Evolutionary conservation across 1,140 invertebrate genomes (phyloP), one percentile per base, ranked within the genome.

Genomic region (Pararge aegeria): DNA sequence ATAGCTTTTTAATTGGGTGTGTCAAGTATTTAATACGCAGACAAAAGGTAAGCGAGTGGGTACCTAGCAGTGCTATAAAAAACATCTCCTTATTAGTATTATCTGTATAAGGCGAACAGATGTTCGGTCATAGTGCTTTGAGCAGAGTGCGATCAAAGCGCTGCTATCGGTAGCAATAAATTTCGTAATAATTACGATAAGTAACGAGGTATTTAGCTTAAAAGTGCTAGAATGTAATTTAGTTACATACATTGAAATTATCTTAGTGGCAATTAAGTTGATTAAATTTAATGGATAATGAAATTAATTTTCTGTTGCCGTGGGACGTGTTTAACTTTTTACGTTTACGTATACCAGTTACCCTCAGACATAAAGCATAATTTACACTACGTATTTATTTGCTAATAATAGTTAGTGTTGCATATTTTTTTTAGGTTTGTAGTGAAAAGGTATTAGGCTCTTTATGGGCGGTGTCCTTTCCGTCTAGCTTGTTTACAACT

Each of bases 131-230:
- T 55, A 24, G 56, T 30, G 51, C 63, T 72, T 73, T 77, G 64
- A 74, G 70, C 70, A 60, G 62, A 48, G 40, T 24, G 18, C 62
- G 58, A 72, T 79, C 78, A 81, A 81, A 81, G 72, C 61, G 64
- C 57, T 55, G 21, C 70, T 81, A 81, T 81, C 78, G 63, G 60
- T 46, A 37, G 40, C 30, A 64, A 75, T 79, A 79, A 81, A 81
- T 79, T 67, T 64, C 30, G 64, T 62, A 58, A 68, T 74, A 73
- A 75, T 81, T 78, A 76, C 67, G 67, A 66, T 71, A 74, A 73
- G 70, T 66, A 64, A 71, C 63, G 52, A 73, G 48, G 27, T 52
- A 62, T 62, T 56, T 55, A 54, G 24, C 55, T 56, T 67, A 56
- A 63, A 64, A 64, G 61, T 46, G 50, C 57, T 61, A 68, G 60